Conservation (phyloP, 2,888 invertebrate genomes). For the Arge pagana region DNA sequence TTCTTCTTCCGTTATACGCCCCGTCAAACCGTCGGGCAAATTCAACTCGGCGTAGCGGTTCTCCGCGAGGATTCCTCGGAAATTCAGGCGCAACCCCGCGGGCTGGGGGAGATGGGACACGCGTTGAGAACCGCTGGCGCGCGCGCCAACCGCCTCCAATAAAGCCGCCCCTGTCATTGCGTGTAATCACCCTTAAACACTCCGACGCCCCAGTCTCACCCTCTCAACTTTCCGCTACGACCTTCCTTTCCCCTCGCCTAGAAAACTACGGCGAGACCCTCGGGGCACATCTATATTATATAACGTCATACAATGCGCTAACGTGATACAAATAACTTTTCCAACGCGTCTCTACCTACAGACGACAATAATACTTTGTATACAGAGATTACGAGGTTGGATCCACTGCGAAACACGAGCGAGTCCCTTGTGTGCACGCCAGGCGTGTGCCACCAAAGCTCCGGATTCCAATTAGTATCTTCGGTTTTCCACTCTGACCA, state of each 20-base stretch:
- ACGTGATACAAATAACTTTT: slow-evolving; percentile 57
- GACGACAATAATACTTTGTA: too few relatives aligned
- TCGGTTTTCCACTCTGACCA: too few relatives aligned
- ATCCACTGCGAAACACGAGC: too few relatives aligned
- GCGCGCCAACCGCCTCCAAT: slow-evolving; percentile 41
- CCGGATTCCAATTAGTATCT: too few relatives aligned
- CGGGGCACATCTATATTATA: too few relatives aligned
- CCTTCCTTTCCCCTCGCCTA: slow-evolving; percentile 15
- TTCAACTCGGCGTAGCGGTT: slow-evolving; percentile 52
- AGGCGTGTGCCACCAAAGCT: too few relatives aligned
- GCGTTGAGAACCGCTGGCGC: slow-evolving; percentile 46
- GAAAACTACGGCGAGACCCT: too few relatives aligned
- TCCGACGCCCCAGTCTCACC: slow-evolving; percentile 49
- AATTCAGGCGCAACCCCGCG: too few relatives aligned
- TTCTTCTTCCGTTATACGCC: slow-evolving; percentile 19
- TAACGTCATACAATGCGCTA: slow-evolving; percentile 55
- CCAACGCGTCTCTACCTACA: slow-evolving; percentile 53
- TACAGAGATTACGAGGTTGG: too few relatives aligned
- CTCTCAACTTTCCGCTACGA: slow-evolving; percentile 1
- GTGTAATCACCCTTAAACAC: slow-evolving; percentile 58
- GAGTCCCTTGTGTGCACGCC: too few relatives aligned
- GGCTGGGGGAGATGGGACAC: too few relatives aligned
- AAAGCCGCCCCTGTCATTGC: slow-evolving; percentile 56
- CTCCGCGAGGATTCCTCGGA: slow-evolving; percentile 44
- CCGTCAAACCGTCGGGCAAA: slow-evolving; percentile 52